Evolutionary conservation across 2,888 invertebrate genomes (phyloP).

Genomic region (Orthosia gothica): DNA sequence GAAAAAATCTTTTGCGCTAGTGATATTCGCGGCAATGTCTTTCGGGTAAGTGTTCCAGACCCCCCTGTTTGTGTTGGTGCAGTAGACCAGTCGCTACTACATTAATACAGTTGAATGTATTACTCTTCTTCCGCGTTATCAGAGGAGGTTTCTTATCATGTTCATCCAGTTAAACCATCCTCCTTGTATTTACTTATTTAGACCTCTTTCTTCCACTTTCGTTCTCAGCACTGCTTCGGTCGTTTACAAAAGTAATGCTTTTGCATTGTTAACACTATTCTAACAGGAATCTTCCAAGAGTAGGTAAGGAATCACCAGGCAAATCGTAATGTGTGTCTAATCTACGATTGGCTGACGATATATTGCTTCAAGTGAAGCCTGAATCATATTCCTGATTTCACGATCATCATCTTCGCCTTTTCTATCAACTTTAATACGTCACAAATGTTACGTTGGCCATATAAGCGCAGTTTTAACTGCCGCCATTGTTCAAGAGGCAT

Average conservation of each 20-base stretch:
- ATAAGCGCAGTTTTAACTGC: conserved; percentile 30
- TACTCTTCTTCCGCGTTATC: not conserved
- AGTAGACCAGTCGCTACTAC: not conserved
- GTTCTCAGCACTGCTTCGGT: not conserved
- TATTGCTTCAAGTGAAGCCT: conserved; percentile 10
- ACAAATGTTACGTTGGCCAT: conserved; percentile 39
- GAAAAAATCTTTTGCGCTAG: too few relatives aligned
- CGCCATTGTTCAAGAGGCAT: conserved; percentile 50
- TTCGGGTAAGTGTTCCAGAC: not conserved
- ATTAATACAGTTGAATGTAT: not conserved
- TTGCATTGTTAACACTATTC: too few relatives aligned
- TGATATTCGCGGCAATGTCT: not conserved
- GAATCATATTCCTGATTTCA: conserved; percentile 17
- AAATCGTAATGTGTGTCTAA: conserved; percentile 12
- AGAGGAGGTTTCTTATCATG: not conserved
- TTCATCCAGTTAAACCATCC: not conserved
- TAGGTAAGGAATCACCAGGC: not conserved
- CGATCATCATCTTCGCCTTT: conserved; percentile 37
- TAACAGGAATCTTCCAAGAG: not conserved
- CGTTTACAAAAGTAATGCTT: too few relatives aligned
- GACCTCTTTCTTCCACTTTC: not conserved
- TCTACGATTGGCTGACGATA: not conserved
- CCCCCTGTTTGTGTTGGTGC: not conserved
- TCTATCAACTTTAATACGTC: conserved; percentile 40
- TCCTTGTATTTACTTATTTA: not conserved